phyloP scores from a whole-genome alignment of 2,888 invertebrate genomes.

The Argynnis bischoffii region DNA sequence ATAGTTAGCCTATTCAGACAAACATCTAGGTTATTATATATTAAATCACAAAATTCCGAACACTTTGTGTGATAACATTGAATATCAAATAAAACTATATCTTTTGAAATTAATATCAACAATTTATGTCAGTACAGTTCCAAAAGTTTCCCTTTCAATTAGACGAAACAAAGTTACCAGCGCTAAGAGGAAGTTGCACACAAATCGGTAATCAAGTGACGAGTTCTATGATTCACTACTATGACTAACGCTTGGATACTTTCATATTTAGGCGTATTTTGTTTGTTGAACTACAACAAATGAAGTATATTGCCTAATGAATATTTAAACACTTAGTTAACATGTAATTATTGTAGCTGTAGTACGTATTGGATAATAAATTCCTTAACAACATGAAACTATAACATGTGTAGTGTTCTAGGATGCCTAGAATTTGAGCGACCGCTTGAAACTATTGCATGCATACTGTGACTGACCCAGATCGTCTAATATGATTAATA shows the following conservation, averaged over 20 bases:
- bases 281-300: background rate
- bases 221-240: constrained; percentile 17
- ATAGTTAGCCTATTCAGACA: too few relatives aligned
- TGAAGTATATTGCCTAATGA: background rate
- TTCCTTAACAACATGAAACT: background rate
- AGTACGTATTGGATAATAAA: constrained; percentile 1
- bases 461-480: constrained; percentile 13
- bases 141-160: background rate
- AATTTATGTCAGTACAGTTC: background rate
- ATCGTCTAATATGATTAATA: constrained; percentile 8
- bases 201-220: constrained; percentile 3
- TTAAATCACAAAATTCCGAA: too few relatives aligned
- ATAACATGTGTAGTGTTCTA: constrained; percentile 7
- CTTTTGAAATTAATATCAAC: background rate
- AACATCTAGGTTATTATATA: too few relatives aligned
- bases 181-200: constrained; percentile 2
- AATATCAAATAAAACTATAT: too few relatives aligned
- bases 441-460: constrained; percentile 14
- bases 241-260: constrained; percentile 1
- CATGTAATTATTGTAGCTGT: background rate
- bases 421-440: constrained; percentile 15
- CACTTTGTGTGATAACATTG: too few relatives aligned
- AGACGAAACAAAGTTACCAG: background rate
- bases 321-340: background rate
- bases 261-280: background rate